phyloP scores from a whole-genome alignment of 2,797 vertebrate species.

The Gymnopithys bicolor region DNA sequence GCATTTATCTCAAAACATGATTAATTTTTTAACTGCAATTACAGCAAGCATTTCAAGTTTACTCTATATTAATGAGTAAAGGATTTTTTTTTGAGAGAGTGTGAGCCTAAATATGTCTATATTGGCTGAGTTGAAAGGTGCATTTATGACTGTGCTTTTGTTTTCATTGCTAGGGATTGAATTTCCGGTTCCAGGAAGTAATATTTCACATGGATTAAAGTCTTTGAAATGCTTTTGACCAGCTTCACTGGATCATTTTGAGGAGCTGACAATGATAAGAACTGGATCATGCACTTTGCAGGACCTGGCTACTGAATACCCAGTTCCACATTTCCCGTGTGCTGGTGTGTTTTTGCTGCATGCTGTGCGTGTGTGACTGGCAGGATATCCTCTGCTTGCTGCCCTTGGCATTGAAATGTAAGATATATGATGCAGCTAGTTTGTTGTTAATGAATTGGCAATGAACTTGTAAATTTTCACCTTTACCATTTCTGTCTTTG shows the following conservation, averaged over 20 bases:
- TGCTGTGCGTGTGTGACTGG: fast-evolving
- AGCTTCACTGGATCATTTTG: conserved; percentile 36
- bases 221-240: conserved; percentile 39
- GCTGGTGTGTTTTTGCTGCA: not conserved
- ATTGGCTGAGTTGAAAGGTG: conserved; percentile 38
- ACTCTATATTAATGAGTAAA: conserved; percentile 60
- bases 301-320: not conserved
- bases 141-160: conserved; percentile 38
- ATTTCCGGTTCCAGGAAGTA: conserved; percentile 63
- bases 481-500: not conserved
- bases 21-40: conserved; percentile 76
- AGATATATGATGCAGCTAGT: not conserved
- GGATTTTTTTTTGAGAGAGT: not conserved
- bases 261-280: conserved; percentile 15
- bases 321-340: not conserved
- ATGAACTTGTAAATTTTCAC: not conserved
- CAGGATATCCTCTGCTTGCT: not conserved
- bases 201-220: conserved; percentile 60
- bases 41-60: conserved; percentile 66
- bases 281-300: conserved; percentile 6
- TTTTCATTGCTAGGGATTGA: conserved; percentile 58
- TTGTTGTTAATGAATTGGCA: conserved; percentile 30
- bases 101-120: not conserved
- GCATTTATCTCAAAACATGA: conserved; percentile 68
- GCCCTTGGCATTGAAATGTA: not conserved